phyloP scores from a whole-genome alignment of 2,888 invertebrate genomes.

The Glaucopsyche alexis region DNA sequence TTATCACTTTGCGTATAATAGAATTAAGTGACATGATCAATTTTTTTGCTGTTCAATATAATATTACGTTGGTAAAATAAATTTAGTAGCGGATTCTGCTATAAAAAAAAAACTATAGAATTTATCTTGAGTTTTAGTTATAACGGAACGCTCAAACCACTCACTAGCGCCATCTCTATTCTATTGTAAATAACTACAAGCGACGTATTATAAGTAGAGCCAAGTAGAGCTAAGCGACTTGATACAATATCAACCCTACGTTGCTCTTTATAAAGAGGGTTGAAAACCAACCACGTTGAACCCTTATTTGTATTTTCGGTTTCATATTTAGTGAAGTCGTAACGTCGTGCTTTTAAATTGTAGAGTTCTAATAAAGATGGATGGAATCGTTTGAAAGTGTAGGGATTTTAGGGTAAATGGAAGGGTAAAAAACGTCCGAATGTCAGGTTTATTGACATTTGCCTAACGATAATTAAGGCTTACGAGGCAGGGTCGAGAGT shows the following conservation, averaged over 20 bases:
- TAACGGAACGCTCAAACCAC: conserved; percentile 42
- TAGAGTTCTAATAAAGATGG: conserved; percentile 45
- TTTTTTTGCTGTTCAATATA: no score
- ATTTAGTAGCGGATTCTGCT: no score
- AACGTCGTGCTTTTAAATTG: conserved; percentile 30
- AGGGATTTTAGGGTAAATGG: conserved; percentile 74
- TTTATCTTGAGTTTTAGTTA: background rate
- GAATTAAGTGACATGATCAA: no score
- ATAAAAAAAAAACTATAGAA: no score
- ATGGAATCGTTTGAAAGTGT: conserved; percentile 44
- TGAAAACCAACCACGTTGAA: conserved; percentile 50
- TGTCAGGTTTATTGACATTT: conserved; percentile 76
- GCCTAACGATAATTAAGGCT: conserved; percentile 73
- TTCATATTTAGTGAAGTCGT: conserved; percentile 37
- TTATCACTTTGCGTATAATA: no score
- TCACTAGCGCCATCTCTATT: conserved; percentile 50
- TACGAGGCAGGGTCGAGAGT: conserved; percentile 56
- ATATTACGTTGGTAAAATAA: no score
- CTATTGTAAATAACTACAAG: background rate
- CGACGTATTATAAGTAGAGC: background rate
- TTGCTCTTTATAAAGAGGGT: conserved; percentile 69
- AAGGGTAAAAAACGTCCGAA: conserved; percentile 69
- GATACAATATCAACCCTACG: conserved; percentile 50
- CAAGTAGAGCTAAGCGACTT: background rate
- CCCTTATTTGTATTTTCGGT: conserved; percentile 41